Base-by-base conservation (phyloP, 2,888 invertebrate genomes). In the Idaea biselata region DNA sequence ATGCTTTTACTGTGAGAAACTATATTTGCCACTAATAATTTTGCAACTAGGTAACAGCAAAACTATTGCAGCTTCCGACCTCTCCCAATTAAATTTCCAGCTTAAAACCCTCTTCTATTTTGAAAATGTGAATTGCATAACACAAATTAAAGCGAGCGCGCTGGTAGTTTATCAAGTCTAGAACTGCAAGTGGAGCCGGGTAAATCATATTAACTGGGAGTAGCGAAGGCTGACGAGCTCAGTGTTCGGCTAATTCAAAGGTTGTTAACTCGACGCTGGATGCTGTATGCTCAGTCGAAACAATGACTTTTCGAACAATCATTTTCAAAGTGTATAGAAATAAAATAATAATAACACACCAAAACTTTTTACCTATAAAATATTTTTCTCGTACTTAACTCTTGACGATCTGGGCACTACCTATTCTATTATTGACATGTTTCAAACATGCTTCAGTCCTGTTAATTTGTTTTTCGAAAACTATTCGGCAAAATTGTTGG, bases 151-250 rank as follows among this genome's bases (percentile, higher is more conserved):
- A 75, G 71, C 70, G 74, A 78, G 76, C 14, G 75, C 77, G 77
- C 68, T 68, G 68, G 72, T 68, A 80, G 83, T 87, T 84, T 83
- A 87, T 85, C 84, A 88, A 84, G 82, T 87, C 82, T 80, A 80
- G 66, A 62, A 57, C 6, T 44, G 60, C 65, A 64, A 67, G 67
- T 72, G 72, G 68, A 67, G 72, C 74, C 44, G 77, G 74, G 80
- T 80, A 88, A 88, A 87, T 88, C 86, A 87, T 86, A 88, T 88
- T 88, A 88, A 80, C 82, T 77, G 14, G 44, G 44, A 44, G 44
- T 44, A 81, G 77, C 5, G 68, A 65, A 66, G 65, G 63, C 71
- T 71, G 59, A 71, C 73, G 68, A 44, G 14, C 44, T 44, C 44
- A 44, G 44, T 44, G 44, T 44, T 44, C 44, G 44, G 65, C 67